Percentiles rank a stretch among this genome's conserved stretches.
Evolutionary conservation across 2,888 invertebrate genomes (phyloP).

Genomic region (Cantharis flavilabris): DNA sequence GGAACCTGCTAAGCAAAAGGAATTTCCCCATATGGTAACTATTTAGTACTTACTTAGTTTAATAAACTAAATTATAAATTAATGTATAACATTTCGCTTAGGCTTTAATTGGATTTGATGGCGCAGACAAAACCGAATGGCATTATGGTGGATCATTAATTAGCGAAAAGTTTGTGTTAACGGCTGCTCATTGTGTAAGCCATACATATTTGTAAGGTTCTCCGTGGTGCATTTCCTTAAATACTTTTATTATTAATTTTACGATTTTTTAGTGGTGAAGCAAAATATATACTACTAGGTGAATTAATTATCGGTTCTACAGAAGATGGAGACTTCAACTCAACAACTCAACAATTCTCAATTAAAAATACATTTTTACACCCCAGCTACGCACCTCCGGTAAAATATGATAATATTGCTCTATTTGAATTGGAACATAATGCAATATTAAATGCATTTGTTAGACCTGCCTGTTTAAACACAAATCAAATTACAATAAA

Average conservation of each 20-base stretch:
- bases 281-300: slow-evolving; percentile 54
- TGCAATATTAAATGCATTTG: slow-evolving; percentile 50
- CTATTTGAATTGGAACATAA: slow-evolving; percentile 51
- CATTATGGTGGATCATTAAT: slow-evolving; percentile 65
- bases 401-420: slow-evolving; percentile 59
- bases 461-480: slow-evolving; percentile 57
- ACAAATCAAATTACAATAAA: slow-evolving; percentile 6
- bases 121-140: slow-evolving; percentile 44
- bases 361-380: slow-evolving; percentile 47
- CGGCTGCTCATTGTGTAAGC: slow-evolving; percentile 64
- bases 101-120: slow-evolving; percentile 37
- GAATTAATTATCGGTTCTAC: slow-evolving; percentile 48
- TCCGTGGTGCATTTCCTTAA: too few species aligned
- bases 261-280: slow-evolving; percentile 47
- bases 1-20: background rate
- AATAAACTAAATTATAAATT: too few species aligned
- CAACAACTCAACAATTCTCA: background rate
- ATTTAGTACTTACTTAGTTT: too few species aligned
- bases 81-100: slow-evolving; percentile 7
- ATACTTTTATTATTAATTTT: too few species aligned
- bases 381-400: slow-evolving; percentile 51
- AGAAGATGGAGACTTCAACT: slow-evolving; percentile 48
- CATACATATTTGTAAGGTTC: background rate
- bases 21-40: background rate
- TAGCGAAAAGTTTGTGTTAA: slow-evolving; percentile 60